Percentiles rank a stretch among this genome's conserved stretches.
phyloP scores from a whole-genome alignment of 2,797 vertebrate species.

The Macroramphosus scolopax region DNA sequence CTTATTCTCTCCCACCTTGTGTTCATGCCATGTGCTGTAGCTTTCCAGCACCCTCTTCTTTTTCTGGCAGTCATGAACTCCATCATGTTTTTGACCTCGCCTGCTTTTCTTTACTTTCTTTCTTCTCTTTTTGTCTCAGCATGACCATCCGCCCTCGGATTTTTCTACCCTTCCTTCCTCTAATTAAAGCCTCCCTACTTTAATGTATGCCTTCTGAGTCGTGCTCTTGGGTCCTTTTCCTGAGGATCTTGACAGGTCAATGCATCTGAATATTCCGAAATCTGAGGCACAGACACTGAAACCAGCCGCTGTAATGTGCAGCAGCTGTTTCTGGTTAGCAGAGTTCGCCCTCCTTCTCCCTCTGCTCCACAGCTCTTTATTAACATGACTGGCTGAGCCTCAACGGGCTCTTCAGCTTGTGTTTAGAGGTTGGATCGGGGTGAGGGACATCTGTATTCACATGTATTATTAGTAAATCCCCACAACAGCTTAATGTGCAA shows the following conservation, averaged over 20 bases:
- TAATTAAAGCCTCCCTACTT: too few relatives aligned
- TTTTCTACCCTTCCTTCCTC: too few relatives aligned
- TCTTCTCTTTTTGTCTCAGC: too few relatives aligned
- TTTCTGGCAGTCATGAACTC: too few relatives aligned
- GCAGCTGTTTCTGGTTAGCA: slow-evolving; percentile 69
- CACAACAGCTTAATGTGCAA: slow-evolving; percentile 11
- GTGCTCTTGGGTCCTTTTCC: not conserved
- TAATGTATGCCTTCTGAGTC: not conserved
- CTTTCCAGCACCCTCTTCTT: too few relatives aligned
- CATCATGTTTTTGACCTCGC: too few relatives aligned
- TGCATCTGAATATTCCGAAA: slow-evolving; percentile 44
- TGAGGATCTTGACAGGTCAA: slow-evolving; percentile 5
- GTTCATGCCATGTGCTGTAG: too few relatives aligned
- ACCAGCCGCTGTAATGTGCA: slow-evolving; percentile 53
- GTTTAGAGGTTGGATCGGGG: slow-evolving; percentile 19
- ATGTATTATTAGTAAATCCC: slow-evolving; percentile 39
- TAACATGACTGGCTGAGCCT: slow-evolving; percentile 52
- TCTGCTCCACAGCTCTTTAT: slow-evolving; percentile 45
- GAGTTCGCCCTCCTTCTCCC: slow-evolving; percentile 30
- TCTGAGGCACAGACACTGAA: slow-evolving; percentile 41
- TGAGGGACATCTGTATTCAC: slow-evolving; percentile 20
- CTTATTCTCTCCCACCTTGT: too few relatives aligned
- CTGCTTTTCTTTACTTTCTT: too few relatives aligned
- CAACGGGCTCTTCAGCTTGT: slow-evolving; percentile 34
- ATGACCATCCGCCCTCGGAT: too few relatives aligned